phyloP scores from a whole-genome alignment of 2,797 vertebrate species.

The Sebastes elongatus region DNA sequence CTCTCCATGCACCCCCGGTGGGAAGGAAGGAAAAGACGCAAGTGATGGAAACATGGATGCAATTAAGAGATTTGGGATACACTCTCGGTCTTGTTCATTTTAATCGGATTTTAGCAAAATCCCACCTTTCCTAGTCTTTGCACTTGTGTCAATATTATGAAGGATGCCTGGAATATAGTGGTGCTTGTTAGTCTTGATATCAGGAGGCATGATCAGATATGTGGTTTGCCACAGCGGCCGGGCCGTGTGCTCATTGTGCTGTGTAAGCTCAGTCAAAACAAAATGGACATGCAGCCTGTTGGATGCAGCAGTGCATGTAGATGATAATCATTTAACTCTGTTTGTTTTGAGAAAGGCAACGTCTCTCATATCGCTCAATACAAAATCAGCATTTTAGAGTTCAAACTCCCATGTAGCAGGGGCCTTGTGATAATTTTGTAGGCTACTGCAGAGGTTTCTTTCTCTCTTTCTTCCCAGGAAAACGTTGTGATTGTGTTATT shows the following conservation, averaged over 20 bases:
- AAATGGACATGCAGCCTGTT: not conserved
- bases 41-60: no score
- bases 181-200: not conserved
- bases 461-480: not conserved
- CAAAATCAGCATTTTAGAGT: not conserved
- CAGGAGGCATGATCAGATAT: not conserved
- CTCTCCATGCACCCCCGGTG: no score
- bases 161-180: not conserved
- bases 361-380: not conserved
- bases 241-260: not conserved
- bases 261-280: constrained; percentile 9
- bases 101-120: not conserved
- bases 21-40: no score
- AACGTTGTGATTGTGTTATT: not conserved
- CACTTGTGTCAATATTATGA: not conserved
- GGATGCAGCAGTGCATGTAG: not conserved
- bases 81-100: not conserved
- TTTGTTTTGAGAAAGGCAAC: not conserved
- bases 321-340: not conserved
- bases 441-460: not conserved
- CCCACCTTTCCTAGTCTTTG: not conserved
- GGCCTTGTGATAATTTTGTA: not conserved
- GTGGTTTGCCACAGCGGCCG: not conserved
- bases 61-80: not conserved
- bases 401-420: not conserved